Percentiles rank a stretch among this genome's conserved stretches.
phyloP scores from a whole-genome alignment of 2,797 vertebrate genomes.

The Alfaro cultratus region DNA sequence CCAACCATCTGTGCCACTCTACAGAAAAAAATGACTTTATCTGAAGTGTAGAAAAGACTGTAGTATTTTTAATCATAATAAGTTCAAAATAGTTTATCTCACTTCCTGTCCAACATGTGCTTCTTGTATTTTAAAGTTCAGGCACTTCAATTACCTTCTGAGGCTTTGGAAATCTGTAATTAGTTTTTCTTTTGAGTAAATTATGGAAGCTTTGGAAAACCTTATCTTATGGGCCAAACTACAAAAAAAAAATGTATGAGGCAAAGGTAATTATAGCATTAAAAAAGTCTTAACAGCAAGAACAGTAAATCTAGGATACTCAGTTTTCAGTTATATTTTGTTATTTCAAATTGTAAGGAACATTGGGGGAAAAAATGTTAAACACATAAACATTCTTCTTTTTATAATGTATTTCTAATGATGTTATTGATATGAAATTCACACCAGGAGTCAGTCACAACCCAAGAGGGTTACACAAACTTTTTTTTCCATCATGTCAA shows the following conservation, averaged over 20 bases:
- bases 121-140: slow-evolving; percentile 18
- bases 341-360: neutral
- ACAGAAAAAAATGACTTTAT: neutral
- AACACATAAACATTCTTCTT: neutral
- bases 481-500: neutral
- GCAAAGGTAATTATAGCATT: neutral
- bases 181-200: slow-evolving; percentile 34
- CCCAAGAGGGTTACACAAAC: neutral
- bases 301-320: neutral
- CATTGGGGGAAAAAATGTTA: neutral
- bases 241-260: slow-evolving; percentile 16
- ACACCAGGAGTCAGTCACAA: neutral
- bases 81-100: neutral
- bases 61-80: slow-evolving; percentile 1
- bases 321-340: neutral
- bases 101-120: slow-evolving; percentile 8
- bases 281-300: slow-evolving; percentile 2
- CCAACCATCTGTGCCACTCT: neutral
- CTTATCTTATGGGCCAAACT: slow-evolving; percentile 10
- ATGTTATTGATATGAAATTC: neutral
- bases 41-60: neutral
- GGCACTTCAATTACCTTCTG: slow-evolving; percentile 6
- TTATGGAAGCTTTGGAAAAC: slow-evolving; percentile 40
- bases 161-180: slow-evolving; percentile 20
- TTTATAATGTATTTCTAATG: neutral